Evolutionary conservation across 1,140 invertebrate genomes (phyloP).

Genomic region (Phenacoccus solenopsis): DNA sequence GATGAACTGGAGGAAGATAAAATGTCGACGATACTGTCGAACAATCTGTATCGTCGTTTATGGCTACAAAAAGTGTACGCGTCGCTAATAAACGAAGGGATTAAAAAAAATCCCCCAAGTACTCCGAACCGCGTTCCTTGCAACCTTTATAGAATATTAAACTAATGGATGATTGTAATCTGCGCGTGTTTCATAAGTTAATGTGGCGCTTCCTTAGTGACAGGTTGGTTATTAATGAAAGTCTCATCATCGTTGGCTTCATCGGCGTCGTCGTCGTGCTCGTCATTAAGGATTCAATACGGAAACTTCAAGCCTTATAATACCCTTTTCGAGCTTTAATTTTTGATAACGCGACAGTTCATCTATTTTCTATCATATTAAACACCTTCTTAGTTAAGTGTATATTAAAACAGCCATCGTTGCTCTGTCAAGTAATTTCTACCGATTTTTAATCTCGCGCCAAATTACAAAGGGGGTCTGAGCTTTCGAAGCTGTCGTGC

Average conservation of each 20-base stretch:
- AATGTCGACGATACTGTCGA: background rate
- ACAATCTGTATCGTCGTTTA: background rate
- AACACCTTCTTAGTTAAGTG: background rate
- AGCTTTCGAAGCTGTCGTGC: no score
- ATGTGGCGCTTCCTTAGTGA: background rate
- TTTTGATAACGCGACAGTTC: background rate
- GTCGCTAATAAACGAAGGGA: background rate
- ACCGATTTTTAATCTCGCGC: no score
- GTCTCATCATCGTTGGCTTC: background rate
- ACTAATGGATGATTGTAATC: constrained; percentile 2
- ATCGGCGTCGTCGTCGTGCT: no score
- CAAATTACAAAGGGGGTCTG: no score
- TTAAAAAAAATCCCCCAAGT: background rate
- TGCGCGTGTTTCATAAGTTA: constrained; percentile 3
- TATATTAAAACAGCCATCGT: no score
- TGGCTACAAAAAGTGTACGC: background rate
- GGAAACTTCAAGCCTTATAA: background rate
- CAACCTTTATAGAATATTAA: background rate
- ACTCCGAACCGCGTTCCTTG: background rate
- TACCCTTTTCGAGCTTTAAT: background rate
- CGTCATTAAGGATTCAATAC: background rate
- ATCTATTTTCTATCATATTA: constrained; percentile 3
- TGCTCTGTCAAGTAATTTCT: no score
- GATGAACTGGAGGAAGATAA: background rate
- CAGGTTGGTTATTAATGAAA: constrained; percentile 2